Percentiles rank a stretch among this genome's conserved stretches.
These are phyloP conservation scores for Rotaria sp. DNA, from an alignment of 2,888 invertebrate genomes.

Conservation along the genomic window DNA sequence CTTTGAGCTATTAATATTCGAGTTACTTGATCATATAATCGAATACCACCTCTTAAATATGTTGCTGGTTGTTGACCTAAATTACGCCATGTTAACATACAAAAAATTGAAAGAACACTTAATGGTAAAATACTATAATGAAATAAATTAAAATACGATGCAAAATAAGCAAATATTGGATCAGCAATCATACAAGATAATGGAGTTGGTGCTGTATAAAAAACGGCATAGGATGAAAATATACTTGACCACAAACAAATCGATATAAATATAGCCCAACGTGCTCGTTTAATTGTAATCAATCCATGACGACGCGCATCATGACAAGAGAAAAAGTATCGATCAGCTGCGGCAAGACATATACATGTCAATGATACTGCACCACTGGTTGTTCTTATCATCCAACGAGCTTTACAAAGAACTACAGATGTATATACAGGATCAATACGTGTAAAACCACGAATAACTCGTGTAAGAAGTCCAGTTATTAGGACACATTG, in stretches of 20 bases:
- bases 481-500: neutral
- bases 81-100: neutral
- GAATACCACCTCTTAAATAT: neutral
- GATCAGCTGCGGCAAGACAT: neutral
- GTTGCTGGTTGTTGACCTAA: neutral
- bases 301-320: neutral
- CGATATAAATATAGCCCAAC: neutral
- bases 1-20: neutral
- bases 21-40: neutral
- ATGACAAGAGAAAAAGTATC: neutral
- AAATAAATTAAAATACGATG: neutral
- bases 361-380: neutral
- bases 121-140: slow-evolving; percentile 7
- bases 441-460: neutral
- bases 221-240: neutral
- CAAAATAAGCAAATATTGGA: neutral
- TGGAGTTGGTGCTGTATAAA: neutral
- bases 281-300: neutral
- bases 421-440: neutral
- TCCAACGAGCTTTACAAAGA: neutral
- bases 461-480: neutral
- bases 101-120: neutral
- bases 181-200: neutral
- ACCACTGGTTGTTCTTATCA: neutral
- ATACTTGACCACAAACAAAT: neutral